Base-by-base conservation (phyloP, 2,888 invertebrate genomes). In the Xanthia icteritia region DNA sequence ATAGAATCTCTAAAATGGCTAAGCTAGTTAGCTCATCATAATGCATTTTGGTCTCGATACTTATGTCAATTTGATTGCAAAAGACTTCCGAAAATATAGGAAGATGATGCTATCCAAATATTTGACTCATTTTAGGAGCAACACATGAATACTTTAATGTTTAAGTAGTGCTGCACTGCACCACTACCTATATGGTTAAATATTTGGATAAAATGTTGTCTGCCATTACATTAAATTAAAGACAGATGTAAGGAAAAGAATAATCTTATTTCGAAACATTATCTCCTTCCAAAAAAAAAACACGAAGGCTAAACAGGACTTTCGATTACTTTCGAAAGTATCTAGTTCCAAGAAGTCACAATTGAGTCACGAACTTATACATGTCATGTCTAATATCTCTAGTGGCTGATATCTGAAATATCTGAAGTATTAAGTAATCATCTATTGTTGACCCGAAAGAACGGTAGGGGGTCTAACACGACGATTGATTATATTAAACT, bases 291-390 rank as follows among this genome's bases (percentile, higher is more conserved):
- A 39, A 42, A 63, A 54, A 39, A 45, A 42, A 48, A 8, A 36
- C 77, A 76, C 67, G 80, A 87, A 76, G 75, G 73, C 77, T 76
- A 56, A 39, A 54, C 68, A 80, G 85, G 69, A 81, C 74, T 81
- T 81, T 79, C 79, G 48, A 73, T 73, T 61, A 75, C 56, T 81
- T 85, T 86, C 70, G 78, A 85, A 88, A 88, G 83, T 84, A 31
- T 31, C 2, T 31, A 75, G 79, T 74, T 79, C 66, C 76, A 74
- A 69, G 83, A 82, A 81, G 39, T 77, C 74, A 78, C 71, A 76
- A 45, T 61, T 68, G 39, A 76, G 65, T 82, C 60, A 66, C 65
- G 68, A 54, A 79, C 20, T 13, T 71, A 54, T 23, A 45, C 39
- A 23, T 56, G 60, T 66, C 80, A 63, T 48, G 51, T 58, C 39